phyloP scores from a whole-genome alignment of 2,113 vertebrate genomes.

The Paramormyrops kingsleyae region DNA sequence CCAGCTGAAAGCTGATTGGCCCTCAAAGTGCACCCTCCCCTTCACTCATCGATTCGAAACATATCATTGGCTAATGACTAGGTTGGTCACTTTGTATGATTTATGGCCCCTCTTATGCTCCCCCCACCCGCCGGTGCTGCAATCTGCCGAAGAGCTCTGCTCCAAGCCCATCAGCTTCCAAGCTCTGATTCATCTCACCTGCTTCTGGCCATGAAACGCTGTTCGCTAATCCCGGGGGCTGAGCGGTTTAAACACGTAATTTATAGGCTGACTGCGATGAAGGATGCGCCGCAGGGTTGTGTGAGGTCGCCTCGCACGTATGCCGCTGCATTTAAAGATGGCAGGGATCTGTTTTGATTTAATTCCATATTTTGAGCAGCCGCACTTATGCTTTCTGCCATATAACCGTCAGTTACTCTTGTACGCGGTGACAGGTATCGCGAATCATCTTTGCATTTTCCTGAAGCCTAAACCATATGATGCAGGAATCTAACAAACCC shows the following conservation, averaged over 20 bases:
- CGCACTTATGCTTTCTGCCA: not conserved
- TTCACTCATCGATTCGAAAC: not conserved
- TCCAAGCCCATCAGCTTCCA: not conserved
- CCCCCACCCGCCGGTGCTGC: not conserved
- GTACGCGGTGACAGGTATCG: not conserved
- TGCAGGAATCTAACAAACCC: slow-evolving; percentile 14
- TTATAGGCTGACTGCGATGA: slow-evolving; percentile 11
- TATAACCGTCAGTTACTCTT: not conserved
- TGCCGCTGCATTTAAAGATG: slow-evolving; percentile 42
- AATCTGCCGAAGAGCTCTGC: slow-evolving; percentile 28
- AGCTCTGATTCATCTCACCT: slow-evolving; percentile 4
- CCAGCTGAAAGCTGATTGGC: not conserved
- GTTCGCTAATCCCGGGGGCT: not conserved
- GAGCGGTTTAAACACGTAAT: slow-evolving; percentile 9
- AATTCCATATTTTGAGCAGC: slow-evolving; percentile 14
- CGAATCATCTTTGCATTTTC: not conserved
- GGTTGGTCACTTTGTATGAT: not conserved
- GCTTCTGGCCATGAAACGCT: not conserved
- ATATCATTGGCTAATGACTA: not conserved
- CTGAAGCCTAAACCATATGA: not conserved
- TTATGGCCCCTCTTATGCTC: not conserved
- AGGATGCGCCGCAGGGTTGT: not conserved
- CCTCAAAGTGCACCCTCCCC: not conserved
- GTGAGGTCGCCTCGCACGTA: not conserved
- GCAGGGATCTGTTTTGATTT: slow-evolving; percentile 34